Evolutionary conservation across 2,888 invertebrate genomes (phyloP).

Genomic region (Athalia rosae): DNA sequence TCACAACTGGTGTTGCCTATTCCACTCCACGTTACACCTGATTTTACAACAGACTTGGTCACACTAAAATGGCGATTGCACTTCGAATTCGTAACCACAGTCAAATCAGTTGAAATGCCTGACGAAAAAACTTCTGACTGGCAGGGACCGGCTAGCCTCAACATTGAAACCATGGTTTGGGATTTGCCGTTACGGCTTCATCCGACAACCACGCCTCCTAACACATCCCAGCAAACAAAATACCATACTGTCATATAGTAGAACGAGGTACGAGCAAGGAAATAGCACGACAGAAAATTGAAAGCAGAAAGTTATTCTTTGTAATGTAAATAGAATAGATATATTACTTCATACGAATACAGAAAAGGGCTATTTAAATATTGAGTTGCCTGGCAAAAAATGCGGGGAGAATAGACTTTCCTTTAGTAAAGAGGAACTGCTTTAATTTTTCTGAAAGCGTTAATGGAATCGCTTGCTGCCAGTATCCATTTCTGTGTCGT

Average conservation of each 20-base stretch:
- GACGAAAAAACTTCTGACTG: slow-evolving; percentile 80
- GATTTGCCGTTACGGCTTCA: slow-evolving; percentile 96
- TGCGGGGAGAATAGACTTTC: slow-evolving; percentile 57
- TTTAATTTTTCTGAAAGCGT: slow-evolving; percentile 66
- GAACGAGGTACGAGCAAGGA: too few species aligned
- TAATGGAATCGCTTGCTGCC: slow-evolving; percentile 73
- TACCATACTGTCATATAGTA: slow-evolving; percentile 66
- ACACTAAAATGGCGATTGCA: slow-evolving; percentile 95
- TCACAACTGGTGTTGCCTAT: slow-evolving; percentile 95
- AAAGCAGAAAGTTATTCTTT: not conserved
- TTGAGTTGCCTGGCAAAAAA: slow-evolving; percentile 53
- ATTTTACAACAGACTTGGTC: slow-evolving; percentile 95
- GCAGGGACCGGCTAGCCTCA: slow-evolving; percentile 89
- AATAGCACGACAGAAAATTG: not conserved
- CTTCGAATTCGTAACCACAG: slow-evolving; percentile 96
- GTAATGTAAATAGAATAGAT: not conserved
- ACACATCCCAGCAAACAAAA: slow-evolving; percentile 68
- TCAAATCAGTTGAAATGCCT: slow-evolving; percentile 79
- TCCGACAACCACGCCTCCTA: slow-evolving; percentile 82
- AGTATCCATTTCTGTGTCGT: slow-evolving; percentile 74
- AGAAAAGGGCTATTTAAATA: slow-evolving; percentile 48
- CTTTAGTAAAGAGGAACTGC: slow-evolving; percentile 55
- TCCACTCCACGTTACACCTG: slow-evolving; percentile 95
- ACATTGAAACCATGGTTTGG: slow-evolving; percentile 99
- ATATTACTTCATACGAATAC: not conserved